Evolutionary conservation across 2,113 vertebrate genomes (phyloP).

Genomic region (Rhinoderma darwinii): DNA sequence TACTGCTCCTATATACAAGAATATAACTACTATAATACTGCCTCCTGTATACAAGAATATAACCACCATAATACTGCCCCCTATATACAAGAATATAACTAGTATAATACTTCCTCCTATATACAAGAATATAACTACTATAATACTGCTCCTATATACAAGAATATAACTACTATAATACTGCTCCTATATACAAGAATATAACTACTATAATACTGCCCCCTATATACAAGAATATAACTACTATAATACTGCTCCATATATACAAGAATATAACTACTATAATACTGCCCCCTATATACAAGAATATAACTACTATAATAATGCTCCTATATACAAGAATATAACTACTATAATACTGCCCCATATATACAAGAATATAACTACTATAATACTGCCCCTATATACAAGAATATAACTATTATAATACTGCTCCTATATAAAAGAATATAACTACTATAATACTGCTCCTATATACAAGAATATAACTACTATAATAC

Average conservation of each 20-base stretch:
- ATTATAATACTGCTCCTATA: too few relatives aligned
- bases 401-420: too few relatives aligned
- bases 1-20: not conserved
- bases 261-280: too few relatives aligned
- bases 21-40: not conserved
- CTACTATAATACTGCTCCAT: not conserved
- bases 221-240: not conserved
- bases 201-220: not conserved
- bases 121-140: not conserved
- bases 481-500: too few relatives aligned
- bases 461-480: too few relatives aligned
- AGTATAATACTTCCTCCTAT: not conserved
- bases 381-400: too few relatives aligned
- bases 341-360: too few relatives aligned
- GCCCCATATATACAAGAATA: too few relatives aligned
- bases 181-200: not conserved
- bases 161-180: not conserved
- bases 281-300: too few relatives aligned
- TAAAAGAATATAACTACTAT: too few relatives aligned
- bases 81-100: not conserved
- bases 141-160: not conserved
- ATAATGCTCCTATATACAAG: too few relatives aligned
- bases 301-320: too few relatives aligned
- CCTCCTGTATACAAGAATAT: not conserved
- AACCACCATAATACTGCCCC: slow-evolving; percentile 2